Percentiles rank a stretch among this genome's conserved stretches.
Conservation (phyloP, 30 jellyfish, hydroid and myxozoan genomes). For the Mastigias papua region DNA sequence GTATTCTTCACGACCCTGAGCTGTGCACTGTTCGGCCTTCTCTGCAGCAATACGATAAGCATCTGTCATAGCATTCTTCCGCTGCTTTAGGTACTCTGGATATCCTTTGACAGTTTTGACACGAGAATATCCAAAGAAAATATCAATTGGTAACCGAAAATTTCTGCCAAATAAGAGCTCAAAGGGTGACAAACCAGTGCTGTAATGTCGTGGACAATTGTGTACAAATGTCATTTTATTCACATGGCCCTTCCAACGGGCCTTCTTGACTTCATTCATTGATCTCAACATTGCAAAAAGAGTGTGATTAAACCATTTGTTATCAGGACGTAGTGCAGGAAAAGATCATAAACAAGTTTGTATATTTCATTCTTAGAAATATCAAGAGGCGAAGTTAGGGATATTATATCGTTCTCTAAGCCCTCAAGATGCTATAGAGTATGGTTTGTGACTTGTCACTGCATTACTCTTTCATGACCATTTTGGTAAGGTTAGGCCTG, state of each 20-base stretch:
- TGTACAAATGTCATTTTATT: neutral
- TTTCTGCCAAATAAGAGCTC: neutral
- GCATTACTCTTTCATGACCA: neutral
- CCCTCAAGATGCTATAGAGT: neutral
- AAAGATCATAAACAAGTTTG: neutral
- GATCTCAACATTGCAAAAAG: neutral
- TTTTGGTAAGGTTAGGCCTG: neutral
- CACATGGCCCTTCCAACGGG: neutral
- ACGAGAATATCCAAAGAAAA: neutral
- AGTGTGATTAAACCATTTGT: neutral
- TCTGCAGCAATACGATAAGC: conserved; percentile 18
- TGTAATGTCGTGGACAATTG: neutral
- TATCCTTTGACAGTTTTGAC: neutral
- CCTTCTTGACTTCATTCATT: neutral
- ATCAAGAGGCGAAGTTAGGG: neutral
- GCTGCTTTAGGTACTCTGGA: conserved; percentile 1
- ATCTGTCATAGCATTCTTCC: conserved; percentile 10
- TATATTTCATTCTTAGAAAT: neutral
- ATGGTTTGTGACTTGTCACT: neutral
- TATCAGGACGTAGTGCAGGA: neutral
- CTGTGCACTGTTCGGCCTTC: conserved; percentile 22
- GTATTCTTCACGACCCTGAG: conserved; percentile 28
- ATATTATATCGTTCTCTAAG: neutral
- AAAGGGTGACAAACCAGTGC: neutral
- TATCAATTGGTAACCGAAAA: neutral